Evolutionary conservation across 2,888 invertebrate species (phyloP).

Genomic region (Drosophila robusta): DNA sequence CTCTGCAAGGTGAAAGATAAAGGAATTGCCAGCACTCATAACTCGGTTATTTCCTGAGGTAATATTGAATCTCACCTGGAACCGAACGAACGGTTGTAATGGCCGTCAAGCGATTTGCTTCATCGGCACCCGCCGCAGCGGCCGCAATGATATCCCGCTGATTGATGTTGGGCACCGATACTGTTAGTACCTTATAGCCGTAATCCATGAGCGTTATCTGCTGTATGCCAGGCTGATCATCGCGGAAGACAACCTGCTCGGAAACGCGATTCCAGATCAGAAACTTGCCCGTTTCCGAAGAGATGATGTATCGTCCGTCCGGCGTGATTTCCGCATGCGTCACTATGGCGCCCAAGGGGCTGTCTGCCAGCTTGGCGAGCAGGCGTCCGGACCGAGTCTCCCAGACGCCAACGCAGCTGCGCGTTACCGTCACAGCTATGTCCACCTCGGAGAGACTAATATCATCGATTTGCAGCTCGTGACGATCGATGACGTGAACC

Average conservation of each 20-base stretch:
- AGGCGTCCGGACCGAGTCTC: conserved; percentile 94
- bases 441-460: conserved; percentile 93
- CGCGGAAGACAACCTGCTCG: conserved; percentile 89
- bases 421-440: conserved; percentile 95
- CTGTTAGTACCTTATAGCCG: conserved; percentile 84
- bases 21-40: background rate
- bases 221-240: conserved; percentile 89
- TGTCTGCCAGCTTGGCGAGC: conserved; percentile 94
- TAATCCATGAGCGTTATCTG: conserved; percentile 85
- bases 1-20: conserved; percentile 85
- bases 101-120: conserved; percentile 87
- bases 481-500: conserved; percentile 97
- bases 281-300: conserved; percentile 96
- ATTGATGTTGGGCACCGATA: conserved; percentile 84
- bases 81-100: conserved; percentile 89
- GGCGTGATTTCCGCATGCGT: conserved; percentile 96
- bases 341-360: conserved; percentile 96
- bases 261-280: conserved; percentile 94
- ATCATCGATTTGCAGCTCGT: conserved; percentile 97
- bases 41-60: background rate
- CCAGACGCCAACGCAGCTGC: conserved; percentile 98
- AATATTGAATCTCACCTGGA: conserved; percentile 87
- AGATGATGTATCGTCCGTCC: conserved; percentile 92
- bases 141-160: conserved; percentile 86
- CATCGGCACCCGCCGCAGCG: conserved; percentile 86